A percentile compares a stretch with the other conserved stretches of the same genome.
phyloP scores from a whole-genome alignment of 2,113 vertebrate species.

The Condylura cristata region DNA sequence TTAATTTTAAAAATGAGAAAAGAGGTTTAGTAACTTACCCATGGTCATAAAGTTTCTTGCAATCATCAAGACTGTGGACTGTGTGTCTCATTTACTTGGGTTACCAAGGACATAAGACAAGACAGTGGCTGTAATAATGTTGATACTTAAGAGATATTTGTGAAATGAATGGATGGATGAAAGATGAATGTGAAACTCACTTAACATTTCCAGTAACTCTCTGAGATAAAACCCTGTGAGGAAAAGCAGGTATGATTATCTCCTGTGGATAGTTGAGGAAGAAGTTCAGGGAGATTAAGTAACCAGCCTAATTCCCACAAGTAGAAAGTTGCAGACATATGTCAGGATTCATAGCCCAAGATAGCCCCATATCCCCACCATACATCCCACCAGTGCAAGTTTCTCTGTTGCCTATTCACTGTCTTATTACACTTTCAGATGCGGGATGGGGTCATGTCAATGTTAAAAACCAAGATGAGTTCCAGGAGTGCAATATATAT shows the following conservation, averaged over 20 bases:
- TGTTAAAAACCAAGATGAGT: neutral
- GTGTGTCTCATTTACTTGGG: neutral
- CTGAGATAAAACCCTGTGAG: no score
- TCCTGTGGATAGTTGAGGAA: neutral
- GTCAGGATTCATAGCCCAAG: neutral
- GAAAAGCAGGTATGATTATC: neutral
- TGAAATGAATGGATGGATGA: neutral
- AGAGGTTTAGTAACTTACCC: neutral
- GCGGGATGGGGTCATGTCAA: no score
- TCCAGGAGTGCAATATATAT: neutral
- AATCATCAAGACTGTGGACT: neutral
- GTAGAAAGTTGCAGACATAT: neutral
- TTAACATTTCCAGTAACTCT: neutral
- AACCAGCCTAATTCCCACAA: neutral
- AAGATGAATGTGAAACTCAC: neutral
- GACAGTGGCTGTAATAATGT: neutral
- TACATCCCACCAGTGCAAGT: neutral
- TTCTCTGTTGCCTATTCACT: neutral
- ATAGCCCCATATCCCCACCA: rapidly evolving
- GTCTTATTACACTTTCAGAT: neutral
- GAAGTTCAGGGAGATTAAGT: neutral
- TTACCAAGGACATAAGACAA: neutral
- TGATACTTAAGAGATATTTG: neutral
- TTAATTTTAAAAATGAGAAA: neutral
- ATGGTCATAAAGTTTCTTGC: neutral